Evolutionary conservation across 2,113 vertebrate genomes (phyloP).

Genomic region (Brienomyrus brachyistius): DNA sequence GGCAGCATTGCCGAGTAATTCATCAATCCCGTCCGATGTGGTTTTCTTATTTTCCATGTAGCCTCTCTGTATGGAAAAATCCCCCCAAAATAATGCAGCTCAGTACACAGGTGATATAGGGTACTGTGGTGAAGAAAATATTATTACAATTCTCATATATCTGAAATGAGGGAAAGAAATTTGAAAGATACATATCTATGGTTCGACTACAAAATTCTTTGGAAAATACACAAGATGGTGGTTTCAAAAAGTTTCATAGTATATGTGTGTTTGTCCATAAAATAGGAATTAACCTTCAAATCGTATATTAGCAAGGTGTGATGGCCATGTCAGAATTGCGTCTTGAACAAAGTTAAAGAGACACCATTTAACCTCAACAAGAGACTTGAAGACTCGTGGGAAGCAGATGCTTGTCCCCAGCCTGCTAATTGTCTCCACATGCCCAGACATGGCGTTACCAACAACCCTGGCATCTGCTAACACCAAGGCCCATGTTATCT

Average conservation of each 20-base stretch:
- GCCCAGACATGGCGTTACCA: slow-evolving; percentile 15
- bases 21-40: slow-evolving; percentile 19
- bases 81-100: not conserved
- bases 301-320: not conserved
- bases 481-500: slow-evolving; percentile 22
- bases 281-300: not conserved
- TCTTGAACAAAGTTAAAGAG: not conserved
- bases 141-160: not conserved
- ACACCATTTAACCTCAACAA: slow-evolving; percentile 9
- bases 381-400: not conserved
- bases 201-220: not conserved
- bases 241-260: not conserved
- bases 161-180: not conserved
- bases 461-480: slow-evolving; percentile 26
- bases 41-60: slow-evolving; percentile 9
- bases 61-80: not conserved
- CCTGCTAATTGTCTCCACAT: slow-evolving; percentile 27
- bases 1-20: slow-evolving; percentile 7
- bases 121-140: not conserved
- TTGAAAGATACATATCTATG: not conserved
- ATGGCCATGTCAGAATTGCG: not conserved
- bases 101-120: not conserved
- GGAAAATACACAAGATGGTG: not conserved
- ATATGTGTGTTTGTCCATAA: not conserved
- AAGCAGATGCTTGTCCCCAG: slow-evolving; percentile 28